phyloP scores from a whole-genome alignment of 2,888 invertebrate genomes.

The Diplazon laetatorius region DNA sequence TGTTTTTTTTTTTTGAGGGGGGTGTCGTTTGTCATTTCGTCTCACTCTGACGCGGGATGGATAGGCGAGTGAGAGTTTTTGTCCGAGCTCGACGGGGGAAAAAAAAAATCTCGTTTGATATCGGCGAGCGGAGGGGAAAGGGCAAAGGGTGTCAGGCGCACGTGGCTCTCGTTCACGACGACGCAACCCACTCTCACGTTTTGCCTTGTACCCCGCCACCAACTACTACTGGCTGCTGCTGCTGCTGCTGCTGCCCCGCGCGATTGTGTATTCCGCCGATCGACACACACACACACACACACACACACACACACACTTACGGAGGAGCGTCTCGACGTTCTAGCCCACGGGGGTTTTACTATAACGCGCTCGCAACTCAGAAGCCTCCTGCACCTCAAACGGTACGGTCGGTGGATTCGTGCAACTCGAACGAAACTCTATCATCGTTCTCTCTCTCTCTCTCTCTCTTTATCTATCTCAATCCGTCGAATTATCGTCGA shows the following conservation, averaged over 20 bases:
- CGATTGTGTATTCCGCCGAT: too few relatives aligned
- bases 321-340: conserved; percentile 36
- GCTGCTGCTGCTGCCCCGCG: conserved; percentile 25
- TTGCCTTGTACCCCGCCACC: background rate
- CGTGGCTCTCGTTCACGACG: conserved; percentile 58
- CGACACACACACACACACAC: too few relatives aligned
- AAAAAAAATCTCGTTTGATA: conserved; percentile 31
- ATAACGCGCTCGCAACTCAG: conserved; percentile 34
- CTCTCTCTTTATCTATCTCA: too few relatives aligned
- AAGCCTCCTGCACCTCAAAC: conserved; percentile 49
- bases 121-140: conserved; percentile 44
- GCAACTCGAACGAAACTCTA: background rate
- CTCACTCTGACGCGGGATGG: too few relatives aligned
- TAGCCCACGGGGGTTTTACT: conserved; percentile 18
- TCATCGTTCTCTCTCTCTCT: too few relatives aligned
- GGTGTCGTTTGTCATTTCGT: too few relatives aligned
- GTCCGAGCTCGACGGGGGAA: conserved; percentile 35
- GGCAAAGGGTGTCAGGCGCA: conserved; percentile 54
- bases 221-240: background rate
- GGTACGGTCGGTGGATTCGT: conserved; percentile 22
- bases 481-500: too few relatives aligned
- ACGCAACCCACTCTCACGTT: conserved; percentile 36
- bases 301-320: too few relatives aligned
- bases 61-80: background rate
- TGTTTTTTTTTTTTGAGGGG: too few relatives aligned